Percentiles rank a stretch among this genome's conserved stretches.
These are phyloP conservation scores for Myotis lucifugus DNA, from an alignment of 2,113 vertebrate genomes.

Conservation along the genomic window DNA sequence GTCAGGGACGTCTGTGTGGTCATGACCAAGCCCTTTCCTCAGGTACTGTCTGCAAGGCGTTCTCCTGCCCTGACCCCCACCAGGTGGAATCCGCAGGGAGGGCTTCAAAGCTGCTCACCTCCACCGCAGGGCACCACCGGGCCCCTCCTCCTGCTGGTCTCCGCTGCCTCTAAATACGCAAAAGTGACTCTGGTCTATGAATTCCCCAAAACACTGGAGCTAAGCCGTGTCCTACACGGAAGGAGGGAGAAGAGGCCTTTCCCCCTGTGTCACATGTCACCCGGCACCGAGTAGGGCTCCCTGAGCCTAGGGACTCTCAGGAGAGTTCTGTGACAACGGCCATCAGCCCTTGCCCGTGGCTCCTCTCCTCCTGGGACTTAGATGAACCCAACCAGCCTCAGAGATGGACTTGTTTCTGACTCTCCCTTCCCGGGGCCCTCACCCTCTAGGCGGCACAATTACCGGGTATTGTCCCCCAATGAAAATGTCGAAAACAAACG, in stretches of 20 bases:
- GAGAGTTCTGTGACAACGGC: not conserved
- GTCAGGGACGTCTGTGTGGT: not conserved
- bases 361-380: not conserved
- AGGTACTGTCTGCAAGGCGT: not conserved
- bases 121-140: not conserved
- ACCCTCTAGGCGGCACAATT: not conserved
- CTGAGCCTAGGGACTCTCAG: not conserved
- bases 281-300: not conserved
- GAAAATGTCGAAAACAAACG: not conserved
- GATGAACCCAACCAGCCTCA: not conserved
- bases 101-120: not conserved
- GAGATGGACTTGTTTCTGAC: not conserved
- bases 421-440: not conserved
- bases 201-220: not conserved
- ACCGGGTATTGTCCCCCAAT: not conserved
- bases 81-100: not conserved
- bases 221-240: not conserved
- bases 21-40: not conserved
- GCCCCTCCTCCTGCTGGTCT: not conserved
- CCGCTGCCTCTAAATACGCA: not conserved
- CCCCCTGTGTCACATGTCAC: not conserved
- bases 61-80: not conserved
- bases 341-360: rapidly evolving
- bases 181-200: not conserved
- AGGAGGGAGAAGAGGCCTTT: not conserved